Percentiles rank a stretch among this genome's conserved stretches.
These are phyloP conservation scores for Hypomecis atomaria DNA, from an alignment of 2,888 invertebrate genomes.

Conservation along the genomic window DNA sequence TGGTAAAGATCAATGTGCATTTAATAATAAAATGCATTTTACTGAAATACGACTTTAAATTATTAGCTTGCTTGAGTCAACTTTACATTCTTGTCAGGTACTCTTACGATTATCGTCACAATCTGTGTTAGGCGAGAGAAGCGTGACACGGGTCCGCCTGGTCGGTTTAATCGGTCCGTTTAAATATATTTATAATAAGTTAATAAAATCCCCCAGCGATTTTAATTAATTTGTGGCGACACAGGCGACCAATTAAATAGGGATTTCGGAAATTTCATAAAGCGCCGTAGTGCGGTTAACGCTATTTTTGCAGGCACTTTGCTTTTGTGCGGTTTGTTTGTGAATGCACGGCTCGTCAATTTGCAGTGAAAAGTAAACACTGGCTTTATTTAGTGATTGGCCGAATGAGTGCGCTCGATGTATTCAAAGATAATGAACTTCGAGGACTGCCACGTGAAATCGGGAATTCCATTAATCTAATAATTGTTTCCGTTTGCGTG, in stretches of 20 bases:
- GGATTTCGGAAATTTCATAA: slow-evolving; percentile 71
- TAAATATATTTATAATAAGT: slow-evolving; percentile 82
- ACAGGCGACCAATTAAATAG: slow-evolving; percentile 72
- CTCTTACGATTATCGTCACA: not conserved
- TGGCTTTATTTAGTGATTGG: slow-evolving; percentile 55
- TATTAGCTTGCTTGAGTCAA: not conserved
- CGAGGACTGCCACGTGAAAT: slow-evolving; percentile 5
- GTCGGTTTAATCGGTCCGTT: slow-evolving; percentile 68
- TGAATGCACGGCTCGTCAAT: slow-evolving; percentile 50
- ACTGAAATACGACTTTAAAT: too few relatives aligned
- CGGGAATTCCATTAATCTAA: slow-evolving; percentile 15
- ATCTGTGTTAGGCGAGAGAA: not conserved
- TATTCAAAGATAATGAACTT: slow-evolving; percentile 34
- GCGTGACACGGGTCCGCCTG: slow-evolving; percentile 39
- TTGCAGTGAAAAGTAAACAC: slow-evolving; percentile 53
- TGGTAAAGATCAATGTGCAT: not conserved
- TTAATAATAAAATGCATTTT: not conserved
- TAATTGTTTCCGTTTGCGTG: slow-evolving; percentile 26
- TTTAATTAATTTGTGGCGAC: slow-evolving; percentile 79
- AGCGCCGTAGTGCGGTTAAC: slow-evolving; percentile 57
- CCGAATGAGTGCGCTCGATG: slow-evolving; percentile 47
- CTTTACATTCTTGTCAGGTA: not conserved
- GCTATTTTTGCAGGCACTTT: slow-evolving; percentile 57
- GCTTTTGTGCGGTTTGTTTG: slow-evolving; percentile 59
- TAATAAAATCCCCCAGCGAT: slow-evolving; percentile 75